These are phyloP conservation scores for Mobula birostris DNA, from an alignment of 2,113 vertebrate genomes.

Conservation along the genomic window DNA sequence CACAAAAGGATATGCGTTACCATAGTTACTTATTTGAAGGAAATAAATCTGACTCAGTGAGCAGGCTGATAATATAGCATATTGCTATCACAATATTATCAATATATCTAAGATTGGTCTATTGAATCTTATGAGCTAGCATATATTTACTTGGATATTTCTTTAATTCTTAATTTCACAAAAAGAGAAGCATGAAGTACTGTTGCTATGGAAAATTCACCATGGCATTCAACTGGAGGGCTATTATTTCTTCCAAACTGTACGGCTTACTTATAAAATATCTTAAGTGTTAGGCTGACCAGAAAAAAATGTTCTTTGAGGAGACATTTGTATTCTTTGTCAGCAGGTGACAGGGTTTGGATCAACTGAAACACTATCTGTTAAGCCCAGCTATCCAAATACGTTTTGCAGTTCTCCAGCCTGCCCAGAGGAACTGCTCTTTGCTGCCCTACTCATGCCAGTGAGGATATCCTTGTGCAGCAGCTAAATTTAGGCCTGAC, in stretches of 20 bases:
- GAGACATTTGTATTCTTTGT: not conserved
- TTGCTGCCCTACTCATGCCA: slow-evolving; percentile 27
- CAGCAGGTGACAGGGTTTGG: not conserved
- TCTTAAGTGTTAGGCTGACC: not conserved
- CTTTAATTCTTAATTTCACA: not conserved
- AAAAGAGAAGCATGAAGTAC: not conserved
- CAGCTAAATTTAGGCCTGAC: slow-evolving; percentile 37
- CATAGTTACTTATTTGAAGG: slow-evolving; percentile 21
- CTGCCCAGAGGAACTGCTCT: not conserved
- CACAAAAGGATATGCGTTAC: slow-evolving; percentile 25
- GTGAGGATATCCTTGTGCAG: slow-evolving; percentile 38
- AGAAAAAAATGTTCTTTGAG: not conserved
- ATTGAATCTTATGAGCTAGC: not conserved
- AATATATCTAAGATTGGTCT: not conserved
- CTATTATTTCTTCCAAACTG: not conserved
- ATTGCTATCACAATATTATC: not conserved
- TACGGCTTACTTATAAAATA: not conserved
- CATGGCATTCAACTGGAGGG: not conserved
- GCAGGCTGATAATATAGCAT: not conserved
- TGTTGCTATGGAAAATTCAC: not conserved
- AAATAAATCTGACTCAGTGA: not conserved
- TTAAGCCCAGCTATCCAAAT: not conserved
- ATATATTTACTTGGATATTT: not conserved
- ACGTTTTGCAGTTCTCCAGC: not conserved
- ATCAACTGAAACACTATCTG: not conserved